phyloP scores from a whole-genome alignment of 2,113 vertebrate species.

The Leuciscus idus region DNA sequence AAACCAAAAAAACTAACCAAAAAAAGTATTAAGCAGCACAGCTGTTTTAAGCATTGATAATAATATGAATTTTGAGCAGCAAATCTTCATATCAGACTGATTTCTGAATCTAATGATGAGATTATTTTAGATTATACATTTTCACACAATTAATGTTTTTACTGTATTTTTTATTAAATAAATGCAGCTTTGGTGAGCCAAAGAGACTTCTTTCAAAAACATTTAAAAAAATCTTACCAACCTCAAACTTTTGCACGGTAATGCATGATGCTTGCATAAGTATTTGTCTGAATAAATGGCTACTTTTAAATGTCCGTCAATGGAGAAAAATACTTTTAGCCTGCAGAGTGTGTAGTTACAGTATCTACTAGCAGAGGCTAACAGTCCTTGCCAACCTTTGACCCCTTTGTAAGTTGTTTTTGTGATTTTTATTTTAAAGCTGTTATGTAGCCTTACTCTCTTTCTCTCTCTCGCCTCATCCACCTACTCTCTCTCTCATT shows the following conservation, averaged over 20 bases:
- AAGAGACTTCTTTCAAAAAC: too few relatives aligned
- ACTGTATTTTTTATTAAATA: too few relatives aligned
- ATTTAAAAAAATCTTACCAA: too few relatives aligned
- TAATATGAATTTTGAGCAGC: too few relatives aligned
- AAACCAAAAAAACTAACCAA: neutral
- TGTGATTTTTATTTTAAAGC: neutral
- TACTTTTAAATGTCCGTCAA: neutral
- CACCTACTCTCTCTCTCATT: conserved; percentile 2
- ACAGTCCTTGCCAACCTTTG: neutral
- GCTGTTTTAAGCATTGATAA: too few relatives aligned
- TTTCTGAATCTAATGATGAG: too few relatives aligned
- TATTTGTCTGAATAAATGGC: neutral
- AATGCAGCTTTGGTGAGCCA: too few relatives aligned
- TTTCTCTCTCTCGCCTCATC: neutral
- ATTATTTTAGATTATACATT: too few relatives aligned
- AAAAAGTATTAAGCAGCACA: neutral
- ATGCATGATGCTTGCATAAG: neutral
- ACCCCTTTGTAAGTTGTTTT: neutral
- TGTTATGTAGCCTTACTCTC: neutral
- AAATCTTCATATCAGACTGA: too few relatives aligned
- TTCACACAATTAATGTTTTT: too few relatives aligned
- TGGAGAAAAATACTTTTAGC: neutral
- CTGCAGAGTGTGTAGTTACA: neutral
- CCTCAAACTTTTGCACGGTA: neutral
- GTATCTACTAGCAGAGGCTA: neutral